A percentile compares a stretch with the other conserved stretches of the same genome.
Conservation (phyloP, 2,113 vertebrate species). For the Philantomba maxwellii region DNA sequence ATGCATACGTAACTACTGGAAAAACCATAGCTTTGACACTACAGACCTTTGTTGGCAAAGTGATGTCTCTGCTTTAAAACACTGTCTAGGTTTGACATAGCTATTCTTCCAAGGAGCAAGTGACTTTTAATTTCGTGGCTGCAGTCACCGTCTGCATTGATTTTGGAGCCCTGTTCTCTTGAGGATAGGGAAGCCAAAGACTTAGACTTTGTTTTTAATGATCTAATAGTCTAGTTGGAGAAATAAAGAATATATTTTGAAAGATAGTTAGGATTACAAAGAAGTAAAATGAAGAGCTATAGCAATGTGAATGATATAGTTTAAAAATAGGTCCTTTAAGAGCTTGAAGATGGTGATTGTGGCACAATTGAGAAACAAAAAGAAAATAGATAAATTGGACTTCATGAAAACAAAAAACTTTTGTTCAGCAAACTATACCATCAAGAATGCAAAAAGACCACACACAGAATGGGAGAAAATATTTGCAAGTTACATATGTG, state of each 20-base stretch:
- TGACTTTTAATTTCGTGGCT: background rate
- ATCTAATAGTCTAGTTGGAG: background rate
- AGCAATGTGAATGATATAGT: background rate
- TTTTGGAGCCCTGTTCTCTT: background rate
- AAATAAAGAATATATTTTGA: background rate
- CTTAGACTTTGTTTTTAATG: background rate
- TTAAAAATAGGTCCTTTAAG: background rate
- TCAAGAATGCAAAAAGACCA: background rate
- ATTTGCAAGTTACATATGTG: background rate
- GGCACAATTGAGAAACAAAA: background rate
- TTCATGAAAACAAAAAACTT: background rate
- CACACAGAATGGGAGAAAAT: background rate
- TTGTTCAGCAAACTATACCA: background rate
- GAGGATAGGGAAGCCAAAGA: background rate
- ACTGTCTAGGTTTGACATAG: background rate
- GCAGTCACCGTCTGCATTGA: fast-evolving
- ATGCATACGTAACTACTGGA: background rate
- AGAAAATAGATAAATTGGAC: background rate
- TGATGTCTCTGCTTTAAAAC: background rate
- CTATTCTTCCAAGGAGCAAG: background rate
- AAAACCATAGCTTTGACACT: background rate
- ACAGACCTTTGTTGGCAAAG: background rate
- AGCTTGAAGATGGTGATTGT: background rate
- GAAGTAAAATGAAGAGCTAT: background rate
- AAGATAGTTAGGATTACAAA: background rate